Percentiles rank a stretch among this genome's conserved stretches.
These are phyloP conservation scores for Onthophagus sagittarius DNA, from an alignment of 2,888 invertebrate species.

Conservation along the genomic window DNA sequence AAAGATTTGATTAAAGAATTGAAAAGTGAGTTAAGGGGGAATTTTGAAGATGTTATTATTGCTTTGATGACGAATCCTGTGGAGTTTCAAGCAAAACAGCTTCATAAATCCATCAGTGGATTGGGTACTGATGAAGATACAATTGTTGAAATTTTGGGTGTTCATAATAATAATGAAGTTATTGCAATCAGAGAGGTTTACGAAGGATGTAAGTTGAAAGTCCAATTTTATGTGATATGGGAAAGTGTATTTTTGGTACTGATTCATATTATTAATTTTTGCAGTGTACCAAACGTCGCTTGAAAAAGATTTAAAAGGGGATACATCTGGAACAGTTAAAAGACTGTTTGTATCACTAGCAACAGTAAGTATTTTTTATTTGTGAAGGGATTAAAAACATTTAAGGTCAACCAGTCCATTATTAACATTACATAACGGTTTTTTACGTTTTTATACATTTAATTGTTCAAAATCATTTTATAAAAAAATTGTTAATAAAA, in stretches of 20 bases:
- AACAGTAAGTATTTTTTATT: conserved; percentile 47
- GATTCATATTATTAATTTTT: conserved; percentile 33
- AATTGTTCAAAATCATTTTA: no score
- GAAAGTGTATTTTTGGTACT: background rate
- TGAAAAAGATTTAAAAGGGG: conserved; percentile 79
- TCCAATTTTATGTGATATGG: background rate
- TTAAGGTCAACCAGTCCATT: background rate
- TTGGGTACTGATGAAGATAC: conserved; percentile 78
- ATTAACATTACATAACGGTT: background rate
- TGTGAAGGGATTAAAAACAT: background rate
- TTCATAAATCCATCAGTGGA: conserved; percentile 78
- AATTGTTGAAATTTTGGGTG: conserved; percentile 82
- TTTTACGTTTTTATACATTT: no score
- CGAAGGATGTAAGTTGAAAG: conserved; percentile 61
- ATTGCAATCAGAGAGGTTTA: conserved; percentile 74
- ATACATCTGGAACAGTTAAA: conserved; percentile 90
- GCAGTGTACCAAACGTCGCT: conserved; percentile 75
- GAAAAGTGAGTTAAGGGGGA: conserved; percentile 84
- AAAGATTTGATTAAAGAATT: conserved; percentile 77
- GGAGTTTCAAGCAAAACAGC: conserved; percentile 76
- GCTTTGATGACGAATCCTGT: conserved; percentile 80
- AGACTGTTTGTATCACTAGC: conserved; percentile 81
- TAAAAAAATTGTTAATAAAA: no score
- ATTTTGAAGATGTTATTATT: conserved; percentile 78
- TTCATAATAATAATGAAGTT: conserved; percentile 79